Conservation (phyloP, 2,797 vertebrate species). For the Sebastes kiyomatsui region DNA sequence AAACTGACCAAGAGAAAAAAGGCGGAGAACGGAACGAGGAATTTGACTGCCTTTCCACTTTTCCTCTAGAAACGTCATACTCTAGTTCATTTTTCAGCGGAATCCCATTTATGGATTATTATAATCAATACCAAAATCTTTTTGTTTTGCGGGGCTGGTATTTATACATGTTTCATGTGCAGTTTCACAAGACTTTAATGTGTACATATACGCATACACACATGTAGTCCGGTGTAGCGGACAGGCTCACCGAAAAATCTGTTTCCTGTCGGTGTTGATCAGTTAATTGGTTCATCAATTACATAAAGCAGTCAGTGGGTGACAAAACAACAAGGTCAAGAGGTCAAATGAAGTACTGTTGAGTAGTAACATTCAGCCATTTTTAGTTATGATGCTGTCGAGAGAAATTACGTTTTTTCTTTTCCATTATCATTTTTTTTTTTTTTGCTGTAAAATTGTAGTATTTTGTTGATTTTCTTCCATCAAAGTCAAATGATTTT, state of each 20-base stretch:
- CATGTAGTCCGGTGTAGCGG: not conserved
- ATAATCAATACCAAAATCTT: not conserved
- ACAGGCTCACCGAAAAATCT: not conserved
- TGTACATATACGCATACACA: not conserved
- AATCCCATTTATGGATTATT: not conserved
- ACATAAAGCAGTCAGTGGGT: not conserved
- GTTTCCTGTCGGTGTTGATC: not conserved
- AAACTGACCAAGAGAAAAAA: not conserved
- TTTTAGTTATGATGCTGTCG: not conserved
- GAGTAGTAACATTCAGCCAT: not conserved
- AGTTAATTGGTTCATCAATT: not conserved
- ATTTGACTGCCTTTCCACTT: not conserved
- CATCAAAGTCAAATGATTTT: not conserved
- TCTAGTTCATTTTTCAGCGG: not conserved
- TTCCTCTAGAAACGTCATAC: not conserved
- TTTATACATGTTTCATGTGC: not conserved
- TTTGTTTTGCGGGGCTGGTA: not conserved
- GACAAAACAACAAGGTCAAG: not conserved
- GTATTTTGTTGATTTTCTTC: not conserved
- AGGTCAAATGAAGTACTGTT: not conserved
- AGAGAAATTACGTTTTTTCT: not conserved
- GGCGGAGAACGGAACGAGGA: not conserved
- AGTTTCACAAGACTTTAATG: not conserved
- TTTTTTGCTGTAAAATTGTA: not conserved
- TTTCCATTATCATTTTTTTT: not conserved